These are phyloP conservation scores for Venustoraphidia nigricollis DNA, from an alignment of 2,888 invertebrate species.

Conservation along the genomic window DNA sequence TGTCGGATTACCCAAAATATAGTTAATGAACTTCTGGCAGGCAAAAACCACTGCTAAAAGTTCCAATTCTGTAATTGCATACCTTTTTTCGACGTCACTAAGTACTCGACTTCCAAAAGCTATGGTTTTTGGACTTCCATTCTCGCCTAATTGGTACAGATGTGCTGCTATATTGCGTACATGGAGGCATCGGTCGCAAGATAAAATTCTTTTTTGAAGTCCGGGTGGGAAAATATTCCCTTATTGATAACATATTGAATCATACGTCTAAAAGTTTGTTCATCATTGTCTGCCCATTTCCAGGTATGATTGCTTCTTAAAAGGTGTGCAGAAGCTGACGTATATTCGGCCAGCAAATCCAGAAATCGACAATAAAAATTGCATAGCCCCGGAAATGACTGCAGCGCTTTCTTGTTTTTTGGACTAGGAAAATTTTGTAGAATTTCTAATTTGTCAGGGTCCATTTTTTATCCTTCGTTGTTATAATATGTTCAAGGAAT, in stretches of 20 bases:
- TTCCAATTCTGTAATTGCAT: too few relatives aligned
- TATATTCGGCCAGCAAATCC: not conserved
- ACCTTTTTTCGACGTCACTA: too few relatives aligned
- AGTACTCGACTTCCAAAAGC: too few relatives aligned
- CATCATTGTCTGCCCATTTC: not conserved
- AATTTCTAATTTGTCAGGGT: not conserved
- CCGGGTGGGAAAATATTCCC: not conserved
- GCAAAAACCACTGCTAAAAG: too few relatives aligned
- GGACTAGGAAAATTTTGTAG: conserved; percentile 3
- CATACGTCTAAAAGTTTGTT: not conserved
- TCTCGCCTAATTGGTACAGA: too few relatives aligned
- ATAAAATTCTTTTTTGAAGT: not conserved
- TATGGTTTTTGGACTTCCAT: too few relatives aligned
- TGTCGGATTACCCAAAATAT: too few relatives aligned
- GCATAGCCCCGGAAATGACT: conserved; percentile 6
- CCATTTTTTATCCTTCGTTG: not conserved
- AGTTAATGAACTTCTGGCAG: too few relatives aligned
- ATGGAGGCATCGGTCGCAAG: too few relatives aligned
- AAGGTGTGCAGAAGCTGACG: not conserved
- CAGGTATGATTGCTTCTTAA: not conserved
- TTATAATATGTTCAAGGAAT: conserved; percentile 2
- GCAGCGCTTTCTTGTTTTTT: conserved; percentile 2
- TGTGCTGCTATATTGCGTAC: too few relatives aligned
- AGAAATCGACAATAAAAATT: conserved; percentile 7
- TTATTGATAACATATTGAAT: not conserved